Base-by-base conservation (phyloP, 2,113 vertebrate genomes). In the Origma solitaria region DNA sequence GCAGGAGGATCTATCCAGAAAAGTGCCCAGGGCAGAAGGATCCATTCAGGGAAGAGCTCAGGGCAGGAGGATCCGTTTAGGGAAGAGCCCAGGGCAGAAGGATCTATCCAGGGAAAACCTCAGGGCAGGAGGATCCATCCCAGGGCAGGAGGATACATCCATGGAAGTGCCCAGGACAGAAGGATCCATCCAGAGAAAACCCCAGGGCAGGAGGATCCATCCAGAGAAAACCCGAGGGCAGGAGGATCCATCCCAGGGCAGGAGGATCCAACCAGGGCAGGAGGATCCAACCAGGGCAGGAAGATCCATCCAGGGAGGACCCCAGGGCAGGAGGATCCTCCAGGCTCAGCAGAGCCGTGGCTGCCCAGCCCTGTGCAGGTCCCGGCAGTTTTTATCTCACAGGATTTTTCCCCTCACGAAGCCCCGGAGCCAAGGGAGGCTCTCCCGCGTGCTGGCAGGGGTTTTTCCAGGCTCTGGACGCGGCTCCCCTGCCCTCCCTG, bases 381-480 rank as follows among this genome's bases (percentile, higher is more conserved):
- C 51, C 82, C 13, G 60, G 82, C 51, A 57, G 71, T 1, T 57
- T 85, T 49, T 30, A 13, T 20, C 8, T 20, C 1, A 13, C 44
- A 17, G 51, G 44, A 31, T 42, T 3, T 50, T 37, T 17, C 13
- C 21, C 16, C 30, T 42, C 12, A 33, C 13, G 3, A 8, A 16
- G 82, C 60, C 50, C 50, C 50, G 6, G 51, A 49, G 50, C 82
- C 4, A 28, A 64, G 64, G 82, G 88, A 92, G 33, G 56, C 44
- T 83, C 81, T 77, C 75, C 54, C 6, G 30, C 61, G 33, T 23
- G 0, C 47, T 28, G 70, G 71, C 2, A 10, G 53, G 73, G 78
- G 91, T 88, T 92, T 94, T 83, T 96, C 93, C 91, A 50, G 61
- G 71, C 82, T 42, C 71, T 50, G 61, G 58, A 3, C 65, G 30